Conservation (phyloP, 2,888 invertebrate genomes). For the Entomobrya proxima region DNA sequence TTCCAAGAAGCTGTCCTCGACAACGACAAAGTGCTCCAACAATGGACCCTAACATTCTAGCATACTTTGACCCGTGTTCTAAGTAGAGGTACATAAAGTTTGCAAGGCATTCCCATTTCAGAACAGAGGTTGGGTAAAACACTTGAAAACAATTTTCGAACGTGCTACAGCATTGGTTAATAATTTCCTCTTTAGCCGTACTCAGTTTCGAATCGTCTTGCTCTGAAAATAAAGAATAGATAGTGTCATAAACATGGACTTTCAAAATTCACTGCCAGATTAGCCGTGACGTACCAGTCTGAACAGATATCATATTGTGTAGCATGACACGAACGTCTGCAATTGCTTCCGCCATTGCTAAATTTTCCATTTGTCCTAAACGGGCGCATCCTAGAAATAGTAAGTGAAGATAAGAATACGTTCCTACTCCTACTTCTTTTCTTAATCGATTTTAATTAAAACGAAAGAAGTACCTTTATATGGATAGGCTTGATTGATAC, state of each 20-base stretch:
- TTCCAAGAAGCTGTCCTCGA: slow-evolving; percentile 73
- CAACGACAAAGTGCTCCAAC: slow-evolving; percentile 74
- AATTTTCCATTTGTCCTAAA: slow-evolving; percentile 73
- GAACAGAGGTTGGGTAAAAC: slow-evolving; percentile 94
- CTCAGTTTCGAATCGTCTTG: slow-evolving; percentile 44
- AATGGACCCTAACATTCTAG: slow-evolving; percentile 73
- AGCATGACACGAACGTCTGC: slow-evolving; percentile 74
- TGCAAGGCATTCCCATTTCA: slow-evolving; percentile 92
- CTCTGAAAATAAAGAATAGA: slow-evolving; percentile 17
- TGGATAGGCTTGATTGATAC: slow-evolving; percentile 74
- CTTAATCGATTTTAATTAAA: too few species aligned
- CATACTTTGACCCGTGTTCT: slow-evolving; percentile 72
- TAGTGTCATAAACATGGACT: slow-evolving; percentile 10
- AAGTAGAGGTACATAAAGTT: slow-evolving; percentile 74
- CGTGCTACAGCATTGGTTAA: slow-evolving; percentile 93
- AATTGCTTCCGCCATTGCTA: slow-evolving; percentile 74
- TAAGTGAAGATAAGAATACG: too few species aligned
- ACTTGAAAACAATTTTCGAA: slow-evolving; percentile 95
- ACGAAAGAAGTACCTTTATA: slow-evolving; percentile 73
- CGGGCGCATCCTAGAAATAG: slow-evolving; percentile 70
- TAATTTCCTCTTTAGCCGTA: slow-evolving; percentile 80
- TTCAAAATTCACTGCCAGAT: neutral
- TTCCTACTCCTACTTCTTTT: too few species aligned
- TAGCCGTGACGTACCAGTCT: slow-evolving; percentile 63
- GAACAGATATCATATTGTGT: slow-evolving; percentile 73